These are phyloP conservation scores for Dipodomys spectabilis DNA, from an alignment of 2,113 vertebrate species.

Conservation along the genomic window DNA sequence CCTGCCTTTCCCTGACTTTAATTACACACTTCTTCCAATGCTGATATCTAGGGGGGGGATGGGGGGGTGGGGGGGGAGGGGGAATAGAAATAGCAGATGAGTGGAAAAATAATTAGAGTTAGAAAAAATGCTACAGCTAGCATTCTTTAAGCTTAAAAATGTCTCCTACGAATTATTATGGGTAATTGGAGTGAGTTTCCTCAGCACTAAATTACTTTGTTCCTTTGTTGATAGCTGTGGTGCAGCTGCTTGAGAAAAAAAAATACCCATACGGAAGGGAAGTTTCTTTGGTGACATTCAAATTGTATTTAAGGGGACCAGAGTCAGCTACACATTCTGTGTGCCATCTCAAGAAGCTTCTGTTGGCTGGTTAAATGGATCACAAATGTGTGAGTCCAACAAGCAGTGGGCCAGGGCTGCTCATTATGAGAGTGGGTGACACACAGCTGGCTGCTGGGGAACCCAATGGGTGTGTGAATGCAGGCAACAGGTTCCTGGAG, in stretches of 20 bases:
- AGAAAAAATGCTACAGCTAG: conserved; percentile 60
- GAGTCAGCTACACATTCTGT: not conserved
- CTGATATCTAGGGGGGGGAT: conserved; percentile 51
- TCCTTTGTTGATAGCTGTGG: conserved; percentile 83
- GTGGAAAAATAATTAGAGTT: conserved; percentile 64
- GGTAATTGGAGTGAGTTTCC: conserved; percentile 81
- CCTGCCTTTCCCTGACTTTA: conserved; percentile 74
- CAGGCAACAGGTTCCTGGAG: not conserved
- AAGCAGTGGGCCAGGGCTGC: not conserved
- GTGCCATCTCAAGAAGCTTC: not conserved
- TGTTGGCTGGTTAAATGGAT: not conserved
- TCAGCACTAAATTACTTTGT: conserved; percentile 82
- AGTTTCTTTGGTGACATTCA: conserved; percentile 77
- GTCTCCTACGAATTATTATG: conserved; percentile 82
- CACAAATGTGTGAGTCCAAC: fast-evolving
- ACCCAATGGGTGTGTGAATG: not conserved
- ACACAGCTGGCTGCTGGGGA: not conserved
- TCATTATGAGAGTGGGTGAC: not conserved
- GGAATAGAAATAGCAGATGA: conserved; percentile 80
- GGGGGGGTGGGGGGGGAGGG: conserved; percentile 34
- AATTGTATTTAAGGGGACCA: not conserved
- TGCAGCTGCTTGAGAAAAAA: conserved; percentile 79
- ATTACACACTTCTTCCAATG: conserved; percentile 77
- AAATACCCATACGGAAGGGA: conserved; percentile 67
- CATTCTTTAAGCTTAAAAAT: conserved; percentile 80